Evolutionary conservation across 2,888 invertebrate genomes (phyloP).

Genomic region (Caenorhabditis sp.): DNA sequence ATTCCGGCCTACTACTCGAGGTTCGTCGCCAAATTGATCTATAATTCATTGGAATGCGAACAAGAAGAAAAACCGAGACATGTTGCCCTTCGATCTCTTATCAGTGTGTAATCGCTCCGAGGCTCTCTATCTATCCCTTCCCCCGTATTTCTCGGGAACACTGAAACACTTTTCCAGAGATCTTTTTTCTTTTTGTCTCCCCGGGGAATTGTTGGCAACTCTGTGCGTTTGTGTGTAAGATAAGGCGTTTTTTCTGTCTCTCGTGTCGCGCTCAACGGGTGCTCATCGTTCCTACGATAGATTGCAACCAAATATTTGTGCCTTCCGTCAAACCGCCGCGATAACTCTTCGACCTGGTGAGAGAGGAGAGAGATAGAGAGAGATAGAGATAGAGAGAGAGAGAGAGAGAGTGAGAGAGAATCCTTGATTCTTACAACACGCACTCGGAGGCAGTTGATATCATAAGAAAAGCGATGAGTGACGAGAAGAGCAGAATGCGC

Average conservation of each 20-base stretch:
- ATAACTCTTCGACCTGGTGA: constrained; percentile 43
- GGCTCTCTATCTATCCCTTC: constrained; percentile 8
- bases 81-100: constrained; percentile 47
- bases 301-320: constrained; percentile 53
- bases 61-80: constrained; percentile 4
- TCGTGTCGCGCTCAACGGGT: constrained; percentile 11
- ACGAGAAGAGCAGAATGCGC: too few relatives aligned
- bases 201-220: constrained; percentile 15
- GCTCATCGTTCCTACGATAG: constrained; percentile 38
- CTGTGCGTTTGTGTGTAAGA: too few relatives aligned
- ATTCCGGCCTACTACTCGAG: constrained; percentile 54
- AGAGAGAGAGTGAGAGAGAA: too few relatives aligned
- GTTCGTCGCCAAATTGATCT: constrained; percentile 12
- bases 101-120: constrained; percentile 38
- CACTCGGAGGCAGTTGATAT: constrained; percentile 39
- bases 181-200: constrained; percentile 20
- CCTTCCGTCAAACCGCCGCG: constrained; percentile 45
- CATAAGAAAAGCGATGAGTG: constrained; percentile 38
- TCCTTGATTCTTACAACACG: constrained; percentile 55
- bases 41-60: constrained; percentile 1
- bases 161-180: constrained; percentile 40
- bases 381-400: not conserved
- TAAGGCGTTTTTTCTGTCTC: constrained; percentile 26
- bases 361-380: not conserved
- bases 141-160: constrained; percentile 27